Conservation (phyloP, 2,797 vertebrate genomes). For the Enteromius fasciolatus region DNA sequence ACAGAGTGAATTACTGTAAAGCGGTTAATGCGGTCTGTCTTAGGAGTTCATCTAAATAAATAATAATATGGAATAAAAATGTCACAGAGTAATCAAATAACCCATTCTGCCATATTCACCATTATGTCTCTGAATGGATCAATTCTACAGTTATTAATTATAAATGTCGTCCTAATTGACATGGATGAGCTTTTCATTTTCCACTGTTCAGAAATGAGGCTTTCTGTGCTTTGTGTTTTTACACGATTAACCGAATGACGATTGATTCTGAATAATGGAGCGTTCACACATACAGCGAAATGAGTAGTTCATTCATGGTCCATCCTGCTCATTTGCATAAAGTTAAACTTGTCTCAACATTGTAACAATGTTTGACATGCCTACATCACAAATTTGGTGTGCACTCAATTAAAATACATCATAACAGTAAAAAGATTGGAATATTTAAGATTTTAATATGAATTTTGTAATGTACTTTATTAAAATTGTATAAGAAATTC, state of each 20-base stretch:
- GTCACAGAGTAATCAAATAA: conserved; percentile 57
- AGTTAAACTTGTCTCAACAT: neutral
- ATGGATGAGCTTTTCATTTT: conserved; percentile 43
- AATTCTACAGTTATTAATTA: conserved; percentile 59
- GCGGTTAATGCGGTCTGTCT: conserved; percentile 54
- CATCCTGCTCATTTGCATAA: conserved; percentile 1
- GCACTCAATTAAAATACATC: neutral
- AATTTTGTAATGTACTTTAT: neutral
- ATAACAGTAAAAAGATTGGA: neutral
- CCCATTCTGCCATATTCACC: conserved; percentile 47
- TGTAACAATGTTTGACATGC: neutral
- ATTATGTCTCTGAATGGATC: conserved; percentile 49
- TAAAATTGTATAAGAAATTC: neutral
- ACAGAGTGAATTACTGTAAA: conserved; percentile 57
- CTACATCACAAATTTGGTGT: neutral
- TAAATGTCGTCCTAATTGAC: conserved; percentile 53
- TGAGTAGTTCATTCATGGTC: neutral
- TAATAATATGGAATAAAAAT: conserved; percentile 45
- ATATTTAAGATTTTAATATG: neutral
- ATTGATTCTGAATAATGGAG: conserved; percentile 18
- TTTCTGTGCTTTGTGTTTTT: conserved; percentile 37
- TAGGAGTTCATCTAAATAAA: conserved; percentile 45
- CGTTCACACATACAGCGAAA: neutral
- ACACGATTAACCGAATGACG: conserved; percentile 28
- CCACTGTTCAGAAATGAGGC: conserved; percentile 19